Evolutionary conservation across 2,888 invertebrate genomes (phyloP), one percentile per base, ranked within the genome.

Genomic region (Philonicus albiceps): DNA sequence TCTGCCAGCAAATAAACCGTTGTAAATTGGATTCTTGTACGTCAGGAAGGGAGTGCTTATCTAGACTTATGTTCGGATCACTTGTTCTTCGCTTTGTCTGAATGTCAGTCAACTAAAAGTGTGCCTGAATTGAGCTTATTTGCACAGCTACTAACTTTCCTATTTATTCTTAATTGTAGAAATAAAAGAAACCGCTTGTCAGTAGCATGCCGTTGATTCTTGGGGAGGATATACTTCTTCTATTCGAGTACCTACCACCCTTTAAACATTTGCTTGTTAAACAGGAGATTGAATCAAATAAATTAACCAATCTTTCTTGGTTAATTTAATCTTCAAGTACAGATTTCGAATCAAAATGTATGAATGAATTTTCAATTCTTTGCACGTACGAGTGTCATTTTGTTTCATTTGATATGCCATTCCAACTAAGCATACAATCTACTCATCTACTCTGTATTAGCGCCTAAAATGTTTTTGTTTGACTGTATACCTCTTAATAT

Each of bases 21-120:
- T 84, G 84, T 73, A 84, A 84, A 84, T 84, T 84, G 84, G 84
- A 84, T 84, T 73, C 84, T 84, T 84, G 27, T 84, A 73, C 84
- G 37, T 84, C 40, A 73, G 81, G 34, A 53, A 53, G 34, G 74
- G 72, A 72, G 85, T 49, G 74, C 74, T 53, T 85, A 73, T 22
- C 27, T 53, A 31, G 81, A 81, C 30, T 81, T 81, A 81, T 13
- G 81, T 37, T 19, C 55, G 81, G 81, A 81, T 81, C 81, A 81
- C 31, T 81, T 49, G 55, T 22, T 64, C 34, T 13, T 34, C 19
- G 64, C 34, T 49, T 55, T 81, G 81, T 55, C 53, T 34, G 81
- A 34, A 55, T 34, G 81, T 64, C 49, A 34, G 64, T 81, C 34
- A 81, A 16, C 49, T 55, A 31, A 30, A 55, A 34, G 19, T 55